Evolutionary conservation across 2,113 vertebrate genomes (phyloP).

Genomic region (Dipodomys ordii): DNA sequence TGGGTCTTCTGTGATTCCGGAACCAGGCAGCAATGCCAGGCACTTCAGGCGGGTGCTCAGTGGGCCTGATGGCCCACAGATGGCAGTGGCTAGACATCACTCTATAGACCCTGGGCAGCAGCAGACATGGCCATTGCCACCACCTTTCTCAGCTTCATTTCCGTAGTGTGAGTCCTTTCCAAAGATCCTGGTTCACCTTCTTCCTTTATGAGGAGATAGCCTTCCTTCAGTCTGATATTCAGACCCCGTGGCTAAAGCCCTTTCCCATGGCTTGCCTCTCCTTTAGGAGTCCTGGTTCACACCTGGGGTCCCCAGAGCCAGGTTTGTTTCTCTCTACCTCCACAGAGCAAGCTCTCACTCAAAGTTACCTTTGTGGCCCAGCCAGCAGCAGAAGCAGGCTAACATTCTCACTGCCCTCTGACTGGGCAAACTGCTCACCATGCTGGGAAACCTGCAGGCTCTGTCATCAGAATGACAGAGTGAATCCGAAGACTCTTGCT

Average conservation of each 20-base stretch:
- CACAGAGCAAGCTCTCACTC: not conserved
- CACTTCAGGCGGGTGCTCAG: not conserved
- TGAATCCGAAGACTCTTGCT: not conserved
- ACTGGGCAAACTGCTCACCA: not conserved
- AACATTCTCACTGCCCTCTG: not conserved
- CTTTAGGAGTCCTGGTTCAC: not conserved
- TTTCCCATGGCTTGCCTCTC: not conserved
- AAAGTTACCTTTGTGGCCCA: too few relatives aligned
- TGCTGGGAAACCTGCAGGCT: not conserved
- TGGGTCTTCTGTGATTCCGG: not conserved
- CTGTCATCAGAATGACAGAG: not conserved
- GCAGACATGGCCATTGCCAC: too few relatives aligned
- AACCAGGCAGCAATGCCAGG: not conserved
- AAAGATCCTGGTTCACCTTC: not conserved
- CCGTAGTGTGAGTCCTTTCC: not conserved
- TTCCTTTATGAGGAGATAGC: too few relatives aligned
- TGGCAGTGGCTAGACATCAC: too few relatives aligned
- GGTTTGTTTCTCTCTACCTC: not conserved
- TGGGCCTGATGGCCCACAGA: not conserved
- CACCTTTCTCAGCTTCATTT: too few relatives aligned
- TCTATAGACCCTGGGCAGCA: too few relatives aligned
- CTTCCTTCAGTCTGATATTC: not conserved
- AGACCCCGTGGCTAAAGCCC: not conserved
- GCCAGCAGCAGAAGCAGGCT: not conserved
- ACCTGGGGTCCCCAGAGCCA: not conserved